Conservation (phyloP, 2,797 vertebrate genomes). For the Amphiprion clarkii region DNA sequence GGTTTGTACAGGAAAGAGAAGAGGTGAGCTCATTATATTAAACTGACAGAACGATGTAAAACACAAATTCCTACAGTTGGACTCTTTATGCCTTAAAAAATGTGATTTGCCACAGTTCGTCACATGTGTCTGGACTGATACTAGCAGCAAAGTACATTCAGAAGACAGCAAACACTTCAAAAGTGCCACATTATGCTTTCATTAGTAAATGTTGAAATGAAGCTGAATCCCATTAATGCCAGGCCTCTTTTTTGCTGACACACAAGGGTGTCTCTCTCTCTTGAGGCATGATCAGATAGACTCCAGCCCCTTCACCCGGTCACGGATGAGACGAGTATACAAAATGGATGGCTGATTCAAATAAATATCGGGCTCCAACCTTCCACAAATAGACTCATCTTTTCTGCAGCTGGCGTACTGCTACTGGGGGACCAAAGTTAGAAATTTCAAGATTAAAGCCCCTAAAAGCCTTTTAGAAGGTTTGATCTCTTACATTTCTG, state of each 20-base stretch:
- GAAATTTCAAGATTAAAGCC: background rate
- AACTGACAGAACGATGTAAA: background rate
- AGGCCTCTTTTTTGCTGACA: slow-evolving; percentile 17
- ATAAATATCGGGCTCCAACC: slow-evolving; percentile 41
- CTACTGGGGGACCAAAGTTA: background rate
- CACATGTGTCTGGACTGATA: slow-evolving; percentile 1
- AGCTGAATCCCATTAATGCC: slow-evolving; percentile 20
- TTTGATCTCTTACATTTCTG: background rate
- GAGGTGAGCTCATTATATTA: background rate
- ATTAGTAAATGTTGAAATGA: background rate
- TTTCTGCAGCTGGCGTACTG: slow-evolving; percentile 40
- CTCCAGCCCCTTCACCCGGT: slow-evolving; percentile 3
- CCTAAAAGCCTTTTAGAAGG: background rate
- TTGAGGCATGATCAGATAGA: slow-evolving; percentile 12
- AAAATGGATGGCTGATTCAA: slow-evolving; percentile 40
- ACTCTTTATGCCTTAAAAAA: background rate
- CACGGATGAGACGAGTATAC: slow-evolving; percentile 32
- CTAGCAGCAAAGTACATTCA: background rate
- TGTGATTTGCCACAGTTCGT: background rate
- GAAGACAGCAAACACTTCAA: background rate
- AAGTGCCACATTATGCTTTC: background rate
- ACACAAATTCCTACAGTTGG: background rate
- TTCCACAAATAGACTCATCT: slow-evolving; percentile 22
- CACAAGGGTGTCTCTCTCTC: slow-evolving; percentile 7
- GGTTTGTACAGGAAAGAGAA: too few species aligned